Conservation (phyloP, 2,113 vertebrate species). For the Notiomystis cincta region DNA sequence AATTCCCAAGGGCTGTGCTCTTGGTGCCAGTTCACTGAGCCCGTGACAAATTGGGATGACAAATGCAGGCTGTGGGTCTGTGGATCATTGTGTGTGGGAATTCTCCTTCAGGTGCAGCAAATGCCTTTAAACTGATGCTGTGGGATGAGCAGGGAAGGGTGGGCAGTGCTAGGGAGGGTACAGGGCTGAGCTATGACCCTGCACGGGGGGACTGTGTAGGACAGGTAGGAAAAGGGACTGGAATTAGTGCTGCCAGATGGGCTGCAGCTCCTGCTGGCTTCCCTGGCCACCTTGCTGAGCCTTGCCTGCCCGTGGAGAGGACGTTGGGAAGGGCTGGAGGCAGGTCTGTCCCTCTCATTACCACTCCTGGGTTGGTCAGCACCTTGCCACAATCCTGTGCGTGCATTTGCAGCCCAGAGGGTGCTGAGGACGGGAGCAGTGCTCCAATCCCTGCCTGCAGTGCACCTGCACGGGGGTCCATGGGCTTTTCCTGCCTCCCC, state of each 20-base stretch:
- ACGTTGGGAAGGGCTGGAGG: not conserved
- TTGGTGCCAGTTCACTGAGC: constrained; percentile 30
- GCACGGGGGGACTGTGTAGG: fast-evolving
- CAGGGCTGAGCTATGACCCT: not conserved
- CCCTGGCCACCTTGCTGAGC: not conserved
- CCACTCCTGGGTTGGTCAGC: not conserved
- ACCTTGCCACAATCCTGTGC: fast-evolving
- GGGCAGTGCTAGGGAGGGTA: not conserved
- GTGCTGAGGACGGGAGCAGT: not conserved
- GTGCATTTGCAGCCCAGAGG: fast-evolving
- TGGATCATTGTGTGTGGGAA: not conserved
- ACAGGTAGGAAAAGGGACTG: not conserved
- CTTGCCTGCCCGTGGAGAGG: not conserved
- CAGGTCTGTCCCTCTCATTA: not conserved
- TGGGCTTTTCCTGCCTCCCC: not conserved
- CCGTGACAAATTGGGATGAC: constrained; percentile 38
- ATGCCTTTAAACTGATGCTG: not conserved
- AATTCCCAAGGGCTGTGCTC: not conserved
- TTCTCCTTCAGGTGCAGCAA: not conserved
- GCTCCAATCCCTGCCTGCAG: not conserved
- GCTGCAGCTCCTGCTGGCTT: not conserved
- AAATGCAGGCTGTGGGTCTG: not conserved
- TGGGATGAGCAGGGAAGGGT: not conserved
- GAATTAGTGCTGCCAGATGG: not conserved
- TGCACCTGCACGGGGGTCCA: fast-evolving